Conservation (phyloP, 2,888 invertebrate species). For the Drosophila quasianomalipes region DNA sequence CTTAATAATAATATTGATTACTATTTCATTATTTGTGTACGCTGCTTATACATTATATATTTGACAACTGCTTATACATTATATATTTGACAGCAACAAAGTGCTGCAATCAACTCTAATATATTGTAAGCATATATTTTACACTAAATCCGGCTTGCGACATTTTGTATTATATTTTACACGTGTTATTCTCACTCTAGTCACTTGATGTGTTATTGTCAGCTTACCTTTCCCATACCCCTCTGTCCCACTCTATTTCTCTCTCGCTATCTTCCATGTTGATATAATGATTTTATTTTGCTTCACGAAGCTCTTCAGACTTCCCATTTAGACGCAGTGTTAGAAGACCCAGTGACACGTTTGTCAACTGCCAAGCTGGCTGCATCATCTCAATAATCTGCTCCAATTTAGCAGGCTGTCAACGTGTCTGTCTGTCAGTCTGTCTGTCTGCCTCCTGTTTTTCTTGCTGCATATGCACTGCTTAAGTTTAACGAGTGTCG, state of each 20-base stretch:
- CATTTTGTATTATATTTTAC: background rate
- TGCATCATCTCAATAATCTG: conserved; percentile 50
- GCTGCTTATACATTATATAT: background rate
- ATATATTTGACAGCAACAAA: background rate
- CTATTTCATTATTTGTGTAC: background rate
- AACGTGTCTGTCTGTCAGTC: conserved; percentile 16
- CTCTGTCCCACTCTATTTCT: background rate
- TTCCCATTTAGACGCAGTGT: conserved; percentile 5
- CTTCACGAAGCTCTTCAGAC: background rate
- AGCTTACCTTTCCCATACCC: background rate
- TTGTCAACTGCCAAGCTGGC: conserved; percentile 47
- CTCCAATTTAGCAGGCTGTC: conserved; percentile 50
- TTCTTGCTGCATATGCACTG: background rate
- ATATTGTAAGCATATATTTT: background rate
- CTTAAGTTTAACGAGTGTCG: conserved; percentile 13
- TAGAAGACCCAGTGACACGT: conserved; percentile 53
- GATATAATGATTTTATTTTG: background rate
- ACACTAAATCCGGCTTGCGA: background rate
- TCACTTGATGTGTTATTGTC: background rate
- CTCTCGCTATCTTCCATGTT: background rate
- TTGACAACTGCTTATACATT: background rate
- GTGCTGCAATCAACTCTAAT: background rate
- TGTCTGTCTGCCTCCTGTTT: background rate
- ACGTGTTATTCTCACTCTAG: background rate
- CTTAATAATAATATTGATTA: background rate